Base-by-base conservation (phyloP, 1,140 invertebrate species). In the Metopolophium dirhodum region DNA sequence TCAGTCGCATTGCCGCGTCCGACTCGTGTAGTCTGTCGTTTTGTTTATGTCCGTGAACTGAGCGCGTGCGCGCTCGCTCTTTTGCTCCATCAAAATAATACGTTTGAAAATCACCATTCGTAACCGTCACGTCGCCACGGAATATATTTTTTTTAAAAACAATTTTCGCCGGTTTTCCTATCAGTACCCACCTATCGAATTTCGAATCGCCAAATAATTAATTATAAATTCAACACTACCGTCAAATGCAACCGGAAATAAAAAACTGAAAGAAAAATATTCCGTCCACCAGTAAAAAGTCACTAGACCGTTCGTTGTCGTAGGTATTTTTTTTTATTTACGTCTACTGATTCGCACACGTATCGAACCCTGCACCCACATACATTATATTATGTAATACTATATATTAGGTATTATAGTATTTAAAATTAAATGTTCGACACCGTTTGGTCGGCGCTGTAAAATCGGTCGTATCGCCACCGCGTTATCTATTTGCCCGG, bases 1-100 rank as follows among this genome's bases (percentile, higher is more conserved):
- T 0, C 61, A 91, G 90, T 93, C 91, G 91, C 82, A 85, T 93
- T 86, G 91, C 91, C 91, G 91, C 49, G 82, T 85, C 14, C 77
- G 91, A 85, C 82, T 57, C 47, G 91, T 93, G 82, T 20, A 49
- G 82, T 85, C 23, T 8, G 47, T 57, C 6, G 45, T 85, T 89
- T 1, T 23, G 77, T 85, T n/a, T 0, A 51, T 26, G 49, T 47
- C 45, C 45, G 26, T 37, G 68, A 26, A 51, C 11, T n/a, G 49
- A 26, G 20, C 35, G 91, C 49, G 90, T 37, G 89, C 90, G 90
- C 90, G 45, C 41, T 45, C 89, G 54, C 7, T 45, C 26, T 23
- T 41, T 41, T 18, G 14, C 61, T 77, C 14, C 14, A n/a, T n/a
- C 61, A 77, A 77, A 77, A 77, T 77, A 77, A 77, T 77, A 77